These are phyloP conservation scores for Sinella curviseta DNA, from an alignment of 1,140 invertebrate genomes.

Conservation along the genomic window DNA sequence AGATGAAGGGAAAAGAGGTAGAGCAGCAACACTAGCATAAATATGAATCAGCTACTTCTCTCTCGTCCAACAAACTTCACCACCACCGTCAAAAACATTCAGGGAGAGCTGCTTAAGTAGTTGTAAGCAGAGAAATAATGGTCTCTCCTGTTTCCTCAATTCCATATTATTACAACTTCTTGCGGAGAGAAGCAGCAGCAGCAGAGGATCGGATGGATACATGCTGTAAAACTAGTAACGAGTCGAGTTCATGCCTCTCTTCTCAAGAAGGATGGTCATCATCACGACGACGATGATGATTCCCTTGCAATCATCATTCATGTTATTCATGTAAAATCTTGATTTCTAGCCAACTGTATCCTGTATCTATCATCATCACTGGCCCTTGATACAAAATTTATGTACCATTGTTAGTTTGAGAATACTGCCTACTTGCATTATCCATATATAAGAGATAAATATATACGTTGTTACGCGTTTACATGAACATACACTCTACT, in stretches of 20 bases:
- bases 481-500: background rate
- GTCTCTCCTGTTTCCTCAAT: background rate
- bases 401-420: background rate
- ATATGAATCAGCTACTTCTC: conserved; percentile 6
- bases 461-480: too few species aligned
- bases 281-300: background rate
- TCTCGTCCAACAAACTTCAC: too few species aligned
- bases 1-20: background rate
- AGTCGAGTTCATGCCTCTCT: too few species aligned
- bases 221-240: too few species aligned
- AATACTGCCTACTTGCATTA: too few species aligned
- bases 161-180: background rate
- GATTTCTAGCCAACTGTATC: background rate
- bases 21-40: conserved; percentile 11
- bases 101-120: background rate
- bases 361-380: conserved; percentile 17
- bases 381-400: conserved; percentile 14
- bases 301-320: conserved; percentile 6
- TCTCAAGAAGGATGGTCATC: background rate
- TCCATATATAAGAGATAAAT: too few species aligned
- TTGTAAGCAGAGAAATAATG: conserved; percentile 15
- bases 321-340: conserved; percentile 18
- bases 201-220: background rate
- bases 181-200: background rate
- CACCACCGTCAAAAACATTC: conserved; percentile 10